Conservation (phyloP, 2,888 invertebrate genomes). For the Ganaspis brasiliensis region DNA sequence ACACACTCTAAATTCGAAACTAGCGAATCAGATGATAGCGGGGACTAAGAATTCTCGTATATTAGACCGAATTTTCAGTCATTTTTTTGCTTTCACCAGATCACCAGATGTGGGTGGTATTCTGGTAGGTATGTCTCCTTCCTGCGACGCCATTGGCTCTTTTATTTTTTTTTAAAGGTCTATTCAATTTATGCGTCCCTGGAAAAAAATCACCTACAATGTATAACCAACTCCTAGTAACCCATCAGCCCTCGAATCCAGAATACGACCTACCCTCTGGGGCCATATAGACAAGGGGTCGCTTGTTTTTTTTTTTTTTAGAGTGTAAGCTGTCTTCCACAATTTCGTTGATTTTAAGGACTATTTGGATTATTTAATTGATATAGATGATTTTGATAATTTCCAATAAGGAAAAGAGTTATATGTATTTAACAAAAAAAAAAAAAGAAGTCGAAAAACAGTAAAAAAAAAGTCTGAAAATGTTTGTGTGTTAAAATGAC, state of each 20-base stretch:
- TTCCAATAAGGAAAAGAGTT: background rate
- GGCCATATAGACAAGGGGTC: constrained; percentile 46
- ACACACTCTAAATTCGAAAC: constrained; percentile 79
- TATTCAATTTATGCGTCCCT: constrained; percentile 26
- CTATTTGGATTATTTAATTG: background rate
- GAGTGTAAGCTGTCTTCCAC: constrained; percentile 61
- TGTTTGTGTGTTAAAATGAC: too few species aligned
- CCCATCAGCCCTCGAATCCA: constrained; percentile 58
- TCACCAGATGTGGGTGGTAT: constrained; percentile 63
- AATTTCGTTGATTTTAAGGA: background rate
- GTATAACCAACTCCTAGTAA: constrained; percentile 3
- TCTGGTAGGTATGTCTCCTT: constrained; percentile 57
- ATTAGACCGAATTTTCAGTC: constrained; percentile 1
- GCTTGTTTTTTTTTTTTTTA: constrained; percentile 56
- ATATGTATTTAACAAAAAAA: too few species aligned
- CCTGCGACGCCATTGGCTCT: constrained; percentile 11
- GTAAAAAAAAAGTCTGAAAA: too few species aligned
- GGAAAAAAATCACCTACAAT: constrained; percentile 19
- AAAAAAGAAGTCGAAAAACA: too few species aligned
- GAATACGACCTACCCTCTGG: constrained; percentile 59
- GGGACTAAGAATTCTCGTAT: constrained; percentile 43
- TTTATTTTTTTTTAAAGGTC: constrained; percentile 11
- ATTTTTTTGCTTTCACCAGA: constrained; percentile 46
- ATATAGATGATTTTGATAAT: too few species aligned
- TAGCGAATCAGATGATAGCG: constrained; percentile 54